A percentile compares a stretch with the other conserved stretches of the same genome.
These are phyloP conservation scores for Drosophila mimica DNA, from an alignment of 2,888 invertebrate species.

Conservation along the genomic window DNA sequence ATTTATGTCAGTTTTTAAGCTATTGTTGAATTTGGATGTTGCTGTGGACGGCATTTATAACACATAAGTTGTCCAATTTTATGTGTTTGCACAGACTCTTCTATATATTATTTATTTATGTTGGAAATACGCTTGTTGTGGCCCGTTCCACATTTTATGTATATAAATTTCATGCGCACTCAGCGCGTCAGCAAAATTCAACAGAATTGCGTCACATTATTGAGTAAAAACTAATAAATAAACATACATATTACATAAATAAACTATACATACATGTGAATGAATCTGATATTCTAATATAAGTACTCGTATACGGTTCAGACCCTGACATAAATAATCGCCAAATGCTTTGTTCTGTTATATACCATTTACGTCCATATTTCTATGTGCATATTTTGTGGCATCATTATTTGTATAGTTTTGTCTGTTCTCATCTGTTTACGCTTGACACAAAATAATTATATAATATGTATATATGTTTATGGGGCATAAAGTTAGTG, in stretches of 20 bases:
- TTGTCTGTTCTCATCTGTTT: slow-evolving; percentile 13
- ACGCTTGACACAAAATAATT: slow-evolving; percentile 36
- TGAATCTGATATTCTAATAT: slow-evolving; percentile 7
- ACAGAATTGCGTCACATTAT: slow-evolving; percentile 53
- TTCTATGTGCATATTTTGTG: neutral
- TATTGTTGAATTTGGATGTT: slow-evolving; percentile 9
- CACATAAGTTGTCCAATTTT: slow-evolving; percentile 17
- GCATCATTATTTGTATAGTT: slow-evolving; percentile 27
- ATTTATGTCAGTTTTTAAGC: slow-evolving; percentile 43
- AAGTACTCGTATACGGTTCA: slow-evolving; percentile 5
- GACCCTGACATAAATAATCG: slow-evolving; percentile 31
- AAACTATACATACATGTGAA: neutral
- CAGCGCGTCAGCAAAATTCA: slow-evolving; percentile 44
- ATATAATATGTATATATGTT: neutral
- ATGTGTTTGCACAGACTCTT: neutral
- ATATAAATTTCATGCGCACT: slow-evolving; percentile 30
- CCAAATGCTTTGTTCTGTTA: neutral
- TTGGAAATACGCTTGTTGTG: slow-evolving; percentile 27
- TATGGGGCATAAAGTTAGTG: slow-evolving; percentile 12
- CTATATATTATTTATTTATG: slow-evolving; percentile 4
- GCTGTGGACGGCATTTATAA: slow-evolving; percentile 17
- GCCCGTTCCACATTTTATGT: slow-evolving; percentile 37
- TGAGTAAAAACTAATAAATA: slow-evolving; percentile 16
- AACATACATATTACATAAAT: slow-evolving; percentile 3
- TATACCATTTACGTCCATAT: slow-evolving; percentile 3